Evolutionary conservation across 2,113 vertebrate species (phyloP).

Genomic region (Bothrops jararaca): DNA sequence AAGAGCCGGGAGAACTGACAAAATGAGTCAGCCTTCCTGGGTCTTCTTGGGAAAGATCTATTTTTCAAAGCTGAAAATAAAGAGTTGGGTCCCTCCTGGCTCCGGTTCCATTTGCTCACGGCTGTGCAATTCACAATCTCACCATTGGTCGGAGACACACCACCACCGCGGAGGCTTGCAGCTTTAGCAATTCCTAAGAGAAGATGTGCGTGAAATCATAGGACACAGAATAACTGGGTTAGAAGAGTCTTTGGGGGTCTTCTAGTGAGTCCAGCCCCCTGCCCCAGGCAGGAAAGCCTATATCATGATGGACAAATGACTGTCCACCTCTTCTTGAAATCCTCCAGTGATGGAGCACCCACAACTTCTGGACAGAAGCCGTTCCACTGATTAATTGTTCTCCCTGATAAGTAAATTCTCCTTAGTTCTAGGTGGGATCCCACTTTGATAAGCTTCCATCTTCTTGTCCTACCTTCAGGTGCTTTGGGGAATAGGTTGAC

Average conservation of each 20-base stretch:
- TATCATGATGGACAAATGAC: too few relatives aligned
- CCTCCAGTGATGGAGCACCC: too few relatives aligned
- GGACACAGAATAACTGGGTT: not conserved
- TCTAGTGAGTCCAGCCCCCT: not conserved
- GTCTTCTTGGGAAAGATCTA: not conserved
- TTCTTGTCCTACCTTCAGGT: too few relatives aligned
- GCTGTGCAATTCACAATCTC: not conserved
- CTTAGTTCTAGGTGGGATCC: too few relatives aligned
- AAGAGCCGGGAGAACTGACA: not conserved
- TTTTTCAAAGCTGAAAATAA: not conserved
- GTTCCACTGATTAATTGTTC: too few relatives aligned
- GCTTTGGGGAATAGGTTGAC: too few relatives aligned
- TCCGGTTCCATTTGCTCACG: fast-evolving
- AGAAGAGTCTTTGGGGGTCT: not conserved
- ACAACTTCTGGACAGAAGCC: too few relatives aligned
- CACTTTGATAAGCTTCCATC: too few relatives aligned
- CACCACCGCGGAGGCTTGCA: not conserved
- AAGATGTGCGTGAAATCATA: not conserved
- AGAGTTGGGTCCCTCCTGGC: not conserved
- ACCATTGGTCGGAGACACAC: not conserved
- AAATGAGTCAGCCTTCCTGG: not conserved
- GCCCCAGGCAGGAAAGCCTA: not conserved
- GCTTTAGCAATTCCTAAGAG: not conserved
- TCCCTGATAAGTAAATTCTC: too few relatives aligned
- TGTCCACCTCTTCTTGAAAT: too few relatives aligned